Evolutionary conservation across 2,113 vertebrate genomes (phyloP).

Genomic region (Cyprinodon variegatus): DNA sequence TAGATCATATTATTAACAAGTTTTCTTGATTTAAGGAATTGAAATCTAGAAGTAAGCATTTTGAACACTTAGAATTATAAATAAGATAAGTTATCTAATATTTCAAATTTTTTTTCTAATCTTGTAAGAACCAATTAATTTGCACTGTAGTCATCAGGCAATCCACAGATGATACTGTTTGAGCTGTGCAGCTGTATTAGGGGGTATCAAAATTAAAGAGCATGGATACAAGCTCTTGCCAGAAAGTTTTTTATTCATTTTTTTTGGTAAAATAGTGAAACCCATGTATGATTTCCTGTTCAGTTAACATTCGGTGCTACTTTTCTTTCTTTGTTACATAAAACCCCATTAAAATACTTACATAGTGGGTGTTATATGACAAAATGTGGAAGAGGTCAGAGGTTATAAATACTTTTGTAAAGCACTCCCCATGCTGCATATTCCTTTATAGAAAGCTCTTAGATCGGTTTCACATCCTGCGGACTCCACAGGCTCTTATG

Average conservation of each 20-base stretch:
- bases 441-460: not conserved
- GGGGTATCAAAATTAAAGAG: too few relatives aligned
- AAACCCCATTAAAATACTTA: not conserved
- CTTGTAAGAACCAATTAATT: too few relatives aligned
- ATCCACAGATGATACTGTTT: too few relatives aligned
- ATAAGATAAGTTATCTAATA: too few relatives aligned
- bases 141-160: too few relatives aligned
- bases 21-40: too few relatives aligned
- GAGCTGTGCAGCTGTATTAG: too few relatives aligned
- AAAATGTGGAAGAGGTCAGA: not conserved
- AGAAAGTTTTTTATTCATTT: not conserved
- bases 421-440: conserved; percentile 9
- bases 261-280: not conserved
- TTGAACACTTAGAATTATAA: too few relatives aligned
- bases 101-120: too few relatives aligned
- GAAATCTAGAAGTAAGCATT: too few relatives aligned
- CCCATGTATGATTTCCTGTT: not conserved
- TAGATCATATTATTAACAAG: too few relatives aligned
- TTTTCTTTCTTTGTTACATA: not conserved
- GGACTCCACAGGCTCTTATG: not conserved
- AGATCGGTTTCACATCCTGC: conserved; percentile 8
- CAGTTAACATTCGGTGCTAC: not conserved
- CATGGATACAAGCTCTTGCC: not conserved
- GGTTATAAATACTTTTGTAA: not conserved
- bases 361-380: not conserved